Conservation (phyloP, 2,797 vertebrate species). For the Gorsachius magnificus region DNA sequence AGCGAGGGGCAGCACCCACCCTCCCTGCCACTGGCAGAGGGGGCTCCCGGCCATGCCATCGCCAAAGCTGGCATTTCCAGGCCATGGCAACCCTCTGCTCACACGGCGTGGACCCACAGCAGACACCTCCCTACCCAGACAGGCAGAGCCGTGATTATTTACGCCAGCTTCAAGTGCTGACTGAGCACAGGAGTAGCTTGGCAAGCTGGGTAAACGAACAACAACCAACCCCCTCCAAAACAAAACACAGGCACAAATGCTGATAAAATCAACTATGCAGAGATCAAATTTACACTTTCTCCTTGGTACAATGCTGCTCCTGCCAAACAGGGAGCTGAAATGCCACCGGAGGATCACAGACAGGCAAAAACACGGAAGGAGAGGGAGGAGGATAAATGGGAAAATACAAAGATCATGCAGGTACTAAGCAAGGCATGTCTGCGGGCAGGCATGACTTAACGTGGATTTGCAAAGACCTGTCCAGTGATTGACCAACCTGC, state of each 20-base stretch:
- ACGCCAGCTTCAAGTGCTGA: background rate
- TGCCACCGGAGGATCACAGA: background rate
- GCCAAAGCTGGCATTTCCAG: background rate
- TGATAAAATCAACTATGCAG: background rate
- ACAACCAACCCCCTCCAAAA: background rate
- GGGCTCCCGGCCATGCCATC: background rate
- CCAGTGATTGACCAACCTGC: background rate
- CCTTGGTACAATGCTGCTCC: background rate
- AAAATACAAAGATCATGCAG: background rate
- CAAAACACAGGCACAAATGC: background rate
- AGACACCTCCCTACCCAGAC: background rate
- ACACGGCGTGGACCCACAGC: fast-evolving
- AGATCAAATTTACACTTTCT: background rate
- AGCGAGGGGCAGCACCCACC: fast-evolving
- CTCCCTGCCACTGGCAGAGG: background rate
- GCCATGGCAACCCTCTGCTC: background rate
- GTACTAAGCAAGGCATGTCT: background rate
- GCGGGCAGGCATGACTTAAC: background rate
- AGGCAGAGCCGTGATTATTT: background rate
- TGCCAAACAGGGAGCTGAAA: background rate
- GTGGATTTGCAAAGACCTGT: background rate
- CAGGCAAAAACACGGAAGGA: background rate
- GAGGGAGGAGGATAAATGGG: background rate
- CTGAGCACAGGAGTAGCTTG: background rate
- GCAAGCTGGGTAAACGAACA: background rate